Percentiles rank a stretch among this genome's conserved stretches.
phyloP scores from a whole-genome alignment of 2,113 vertebrate species.

The Hemiscyllium ocellatum region DNA sequence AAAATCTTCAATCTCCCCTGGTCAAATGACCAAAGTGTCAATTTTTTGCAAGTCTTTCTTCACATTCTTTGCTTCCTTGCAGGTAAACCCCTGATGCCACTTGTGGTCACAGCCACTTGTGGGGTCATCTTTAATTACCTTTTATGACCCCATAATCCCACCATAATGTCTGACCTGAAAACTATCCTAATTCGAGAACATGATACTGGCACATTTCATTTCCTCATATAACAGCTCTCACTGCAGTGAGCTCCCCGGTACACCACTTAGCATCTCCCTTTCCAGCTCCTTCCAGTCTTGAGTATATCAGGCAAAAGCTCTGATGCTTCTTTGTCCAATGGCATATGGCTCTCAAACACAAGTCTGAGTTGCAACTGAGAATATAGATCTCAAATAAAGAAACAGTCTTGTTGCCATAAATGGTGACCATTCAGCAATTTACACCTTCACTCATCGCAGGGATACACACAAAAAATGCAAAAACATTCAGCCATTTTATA shows the following conservation, averaged over 20 bases:
- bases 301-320: background rate
- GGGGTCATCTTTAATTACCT: background rate
- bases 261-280: background rate
- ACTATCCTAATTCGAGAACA: background rate
- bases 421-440: background rate
- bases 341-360: too few relatives aligned
- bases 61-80: background rate
- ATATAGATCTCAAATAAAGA: background rate
- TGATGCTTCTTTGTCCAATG: background rate
- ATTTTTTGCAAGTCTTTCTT: background rate
- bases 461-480: background rate
- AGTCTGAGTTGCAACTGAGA: background rate
- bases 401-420: background rate
- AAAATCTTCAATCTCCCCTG: background rate
- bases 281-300: background rate
- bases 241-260: background rate
- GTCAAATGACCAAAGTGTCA: background rate
- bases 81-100: background rate
- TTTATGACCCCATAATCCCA: background rate
- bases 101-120: background rate
- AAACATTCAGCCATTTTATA: background rate
- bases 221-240: background rate
- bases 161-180: background rate
- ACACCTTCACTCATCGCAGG: background rate
- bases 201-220: slow-evolving; percentile 1